Base-by-base conservation (phyloP, 1,140 invertebrate species). In the Conus betulinus region DNA sequence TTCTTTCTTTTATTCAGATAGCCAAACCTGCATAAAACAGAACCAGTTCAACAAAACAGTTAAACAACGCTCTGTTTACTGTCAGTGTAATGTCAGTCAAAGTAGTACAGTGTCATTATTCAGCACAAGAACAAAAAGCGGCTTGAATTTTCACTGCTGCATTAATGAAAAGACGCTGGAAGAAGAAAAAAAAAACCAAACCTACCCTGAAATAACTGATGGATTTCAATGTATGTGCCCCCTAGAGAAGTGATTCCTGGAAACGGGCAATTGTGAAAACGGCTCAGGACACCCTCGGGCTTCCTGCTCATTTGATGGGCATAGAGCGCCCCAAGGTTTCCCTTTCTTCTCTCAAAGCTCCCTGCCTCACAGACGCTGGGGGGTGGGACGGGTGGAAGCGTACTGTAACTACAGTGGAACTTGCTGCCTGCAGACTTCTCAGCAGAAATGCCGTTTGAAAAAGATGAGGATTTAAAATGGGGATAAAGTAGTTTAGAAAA, bases 391-490 rank as follows among this genome's bases (percentile, higher is more conserved):
- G 67, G 57, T 8, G 8, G 8, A 60, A 15, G 57, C 15, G 57
- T 5, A 60, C 57, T 15, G 15, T 60, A 60, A 23, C 13, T 23
- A 71, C 20, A 71, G 67, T 71, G 67, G 67, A 71, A 71, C 67
- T 23, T 71, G 67, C 4, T 3, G 67, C 20, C 23, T 20, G 51
- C 82, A 89, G 83, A 82, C 84, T 84, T 88, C 85, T 84, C 60
- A 57, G 25, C 57, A 20, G 71, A 27, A 5, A 51, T 17, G 57
- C 71, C 11, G n/a, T 79, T n/a, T 79, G 17, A 39, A 76, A 23
- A 39, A 39, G 39, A 39, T 39, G 39, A 39, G 39, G 39, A 39
- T 39, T 39, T 39, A 39, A 39, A 39, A 39, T 1, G 39, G 39
- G 39, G 39, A 39, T 39, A 39, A 39, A 39, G 39, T 3, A 39